These are phyloP conservation scores for Nemotelus pantherinus DNA, from an alignment of 2,888 invertebrate species.

Conservation along the genomic window DNA sequence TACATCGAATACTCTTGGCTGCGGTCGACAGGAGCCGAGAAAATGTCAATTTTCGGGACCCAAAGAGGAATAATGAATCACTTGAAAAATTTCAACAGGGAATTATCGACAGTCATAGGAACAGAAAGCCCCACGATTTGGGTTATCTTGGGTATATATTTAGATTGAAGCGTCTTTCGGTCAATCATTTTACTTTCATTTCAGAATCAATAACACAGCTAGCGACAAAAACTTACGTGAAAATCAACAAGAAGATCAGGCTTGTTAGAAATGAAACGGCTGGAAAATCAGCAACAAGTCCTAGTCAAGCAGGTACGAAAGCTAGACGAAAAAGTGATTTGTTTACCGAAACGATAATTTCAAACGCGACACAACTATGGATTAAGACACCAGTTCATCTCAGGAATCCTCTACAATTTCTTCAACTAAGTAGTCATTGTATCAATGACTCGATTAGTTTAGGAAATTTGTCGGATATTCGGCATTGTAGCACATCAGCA, in stretches of 20 bases:
- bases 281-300: not conserved
- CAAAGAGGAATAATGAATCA: conserved; percentile 55
- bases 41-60: conserved; percentile 57
- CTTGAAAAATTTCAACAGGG: conserved; percentile 55
- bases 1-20: conserved; percentile 55
- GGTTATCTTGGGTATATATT: conserved; percentile 52
- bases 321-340: conserved; percentile 52
- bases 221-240: conserved; percentile 54
- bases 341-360: conserved; percentile 54
- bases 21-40: conserved; percentile 54
- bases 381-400: conserved; percentile 56
- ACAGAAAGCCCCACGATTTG: conserved; percentile 53
- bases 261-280: conserved; percentile 37
- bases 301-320: not conserved
- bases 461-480: conserved; percentile 50
- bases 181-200: not conserved
- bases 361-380: conserved; percentile 56
- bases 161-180: not conserved
- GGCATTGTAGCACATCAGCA: conserved; percentile 37
- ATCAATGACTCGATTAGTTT: conserved; percentile 55
- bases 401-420: conserved; percentile 55
- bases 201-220: conserved; percentile 54
- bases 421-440: conserved; percentile 55
- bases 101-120: conserved; percentile 52
- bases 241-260: conserved; percentile 49